Evolutionary conservation across 2,797 vertebrate species (phyloP).

Genomic region (Telmatherina bonti): DNA sequence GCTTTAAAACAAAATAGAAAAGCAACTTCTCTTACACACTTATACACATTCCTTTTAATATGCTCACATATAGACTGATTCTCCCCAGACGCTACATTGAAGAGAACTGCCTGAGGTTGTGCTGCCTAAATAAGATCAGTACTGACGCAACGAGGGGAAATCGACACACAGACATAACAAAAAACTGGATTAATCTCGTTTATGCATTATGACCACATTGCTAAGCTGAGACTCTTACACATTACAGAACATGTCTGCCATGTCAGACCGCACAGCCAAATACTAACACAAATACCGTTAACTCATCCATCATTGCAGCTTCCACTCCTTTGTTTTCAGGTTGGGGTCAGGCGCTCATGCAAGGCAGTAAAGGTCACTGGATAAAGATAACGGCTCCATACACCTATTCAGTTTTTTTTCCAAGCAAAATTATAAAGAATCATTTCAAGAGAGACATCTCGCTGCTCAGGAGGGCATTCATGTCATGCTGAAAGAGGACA

Average conservation of each 20-base stretch:
- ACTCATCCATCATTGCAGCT: not conserved
- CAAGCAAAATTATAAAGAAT: not conserved
- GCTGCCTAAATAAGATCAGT: conserved; percentile 49
- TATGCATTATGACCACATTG: conserved; percentile 7
- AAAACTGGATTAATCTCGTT: conserved; percentile 12
- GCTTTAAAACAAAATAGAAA: not conserved
- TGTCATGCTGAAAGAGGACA: conserved; percentile 25
- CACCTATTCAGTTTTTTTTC: not conserved
- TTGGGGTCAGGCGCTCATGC: conserved; percentile 2
- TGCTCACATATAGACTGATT: conserved; percentile 42
- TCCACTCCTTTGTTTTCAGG: conserved; percentile 1
- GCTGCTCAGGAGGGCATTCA: not conserved
- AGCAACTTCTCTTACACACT: conserved; percentile 38
- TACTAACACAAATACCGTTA: not conserved
- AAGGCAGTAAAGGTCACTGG: not conserved
- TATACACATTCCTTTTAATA: conserved; percentile 10
- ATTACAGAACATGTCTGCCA: conserved; percentile 3
- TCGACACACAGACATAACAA: conserved; percentile 28
- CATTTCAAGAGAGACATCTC: not conserved
- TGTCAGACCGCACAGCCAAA: not conserved
- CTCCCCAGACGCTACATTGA: conserved; percentile 50
- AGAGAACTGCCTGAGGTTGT: conserved; percentile 61
- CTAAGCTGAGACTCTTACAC: not conserved
- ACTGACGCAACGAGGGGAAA: conserved; percentile 74
- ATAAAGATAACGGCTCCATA: conserved; percentile 1